A percentile compares a stretch with the other conserved stretches of the same genome.
Evolutionary conservation across 1,140 invertebrate genomes (phyloP).

Genomic region (Halictus rubicundus): DNA sequence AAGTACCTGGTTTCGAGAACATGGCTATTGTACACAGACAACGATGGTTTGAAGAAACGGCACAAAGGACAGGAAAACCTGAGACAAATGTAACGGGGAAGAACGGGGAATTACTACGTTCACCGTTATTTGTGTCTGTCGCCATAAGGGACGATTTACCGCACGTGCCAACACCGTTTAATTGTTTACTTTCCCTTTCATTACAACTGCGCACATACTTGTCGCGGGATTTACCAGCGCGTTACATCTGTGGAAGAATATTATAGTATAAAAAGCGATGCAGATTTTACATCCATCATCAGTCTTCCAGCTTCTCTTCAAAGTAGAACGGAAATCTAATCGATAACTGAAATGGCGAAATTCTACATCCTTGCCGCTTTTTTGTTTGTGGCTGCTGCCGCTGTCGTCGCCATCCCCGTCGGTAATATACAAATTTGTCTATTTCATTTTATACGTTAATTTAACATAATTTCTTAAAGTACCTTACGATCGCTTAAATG

Average conservation of each 20-base stretch:
- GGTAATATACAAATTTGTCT: constrained; percentile 20
- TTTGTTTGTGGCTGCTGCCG: background rate
- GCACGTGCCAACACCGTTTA: too few species aligned
- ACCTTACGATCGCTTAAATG: too few species aligned
- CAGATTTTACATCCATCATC: background rate
- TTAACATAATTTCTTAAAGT: too few species aligned
- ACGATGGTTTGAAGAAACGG: too few species aligned
- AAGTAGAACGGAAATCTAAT: background rate
- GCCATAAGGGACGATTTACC: too few species aligned
- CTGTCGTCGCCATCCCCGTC: background rate
- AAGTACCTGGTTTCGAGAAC: too few species aligned
- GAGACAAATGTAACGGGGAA: too few species aligned
- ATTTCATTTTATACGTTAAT: background rate
- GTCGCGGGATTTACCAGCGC: background rate
- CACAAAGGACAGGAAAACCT: too few species aligned
- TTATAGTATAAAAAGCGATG: constrained; percentile 19
- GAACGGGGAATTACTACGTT: too few species aligned
- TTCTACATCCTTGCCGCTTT: constrained; percentile 37
- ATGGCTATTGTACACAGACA: too few species aligned
- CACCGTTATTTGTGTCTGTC: too few species aligned
- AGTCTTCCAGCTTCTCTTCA: background rate
- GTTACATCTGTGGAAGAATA: background rate
- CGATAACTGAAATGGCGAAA: constrained; percentile 15
- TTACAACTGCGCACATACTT: too few species aligned
- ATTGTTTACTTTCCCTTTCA: background rate